A percentile compares a stretch with the other conserved stretches of the same genome.
phyloP scores from a whole-genome alignment of 2,888 invertebrate genomes.

The Dynastes maya region DNA sequence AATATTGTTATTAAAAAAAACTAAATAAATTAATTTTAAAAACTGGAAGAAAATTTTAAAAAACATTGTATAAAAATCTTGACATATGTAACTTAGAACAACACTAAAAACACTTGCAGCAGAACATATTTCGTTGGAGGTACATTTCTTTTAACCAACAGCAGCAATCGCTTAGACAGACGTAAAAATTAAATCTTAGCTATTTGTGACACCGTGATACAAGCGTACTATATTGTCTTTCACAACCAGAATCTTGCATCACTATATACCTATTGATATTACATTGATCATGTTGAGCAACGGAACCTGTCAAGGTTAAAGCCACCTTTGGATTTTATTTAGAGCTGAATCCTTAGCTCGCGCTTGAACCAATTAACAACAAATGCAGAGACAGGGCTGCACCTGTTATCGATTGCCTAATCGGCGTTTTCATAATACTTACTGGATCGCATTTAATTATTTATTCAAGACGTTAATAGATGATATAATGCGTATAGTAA shows the following conservation, averaged over 20 bases:
- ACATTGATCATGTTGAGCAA: slow-evolving; percentile 51
- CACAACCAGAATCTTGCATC: slow-evolving; percentile 44
- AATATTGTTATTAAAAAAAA: too few relatives aligned
- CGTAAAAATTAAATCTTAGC: slow-evolving; percentile 51
- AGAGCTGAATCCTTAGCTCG: slow-evolving; percentile 37
- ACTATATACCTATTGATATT: slow-evolving; percentile 51
- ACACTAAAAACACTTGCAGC: too few relatives aligned
- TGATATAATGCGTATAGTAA: not conserved
- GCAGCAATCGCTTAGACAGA: slow-evolving; percentile 30
- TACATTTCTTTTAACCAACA: not conserved
- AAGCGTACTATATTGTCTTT: slow-evolving; percentile 49
- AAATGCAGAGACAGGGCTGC: slow-evolving; percentile 20
- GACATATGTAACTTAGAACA: too few relatives aligned
- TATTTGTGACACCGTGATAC: slow-evolving; percentile 48
- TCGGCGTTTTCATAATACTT: slow-evolving; percentile 18
- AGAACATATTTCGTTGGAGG: not conserved
- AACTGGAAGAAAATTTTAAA: too few relatives aligned
- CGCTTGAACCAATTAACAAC: slow-evolving; percentile 37
- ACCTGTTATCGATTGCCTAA: slow-evolving; percentile 46
- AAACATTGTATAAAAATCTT: too few relatives aligned
- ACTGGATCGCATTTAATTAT: slow-evolving; percentile 17
- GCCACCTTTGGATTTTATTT: slow-evolving; percentile 46
- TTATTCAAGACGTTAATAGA: not conserved
- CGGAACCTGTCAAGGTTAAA: slow-evolving; percentile 49
- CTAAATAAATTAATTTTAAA: too few relatives aligned